Percentiles rank a stretch among this genome's conserved stretches.
These are phyloP conservation scores for Polymixis flavicincta DNA, from an alignment of 2,888 invertebrate species.

Conservation along the genomic window DNA sequence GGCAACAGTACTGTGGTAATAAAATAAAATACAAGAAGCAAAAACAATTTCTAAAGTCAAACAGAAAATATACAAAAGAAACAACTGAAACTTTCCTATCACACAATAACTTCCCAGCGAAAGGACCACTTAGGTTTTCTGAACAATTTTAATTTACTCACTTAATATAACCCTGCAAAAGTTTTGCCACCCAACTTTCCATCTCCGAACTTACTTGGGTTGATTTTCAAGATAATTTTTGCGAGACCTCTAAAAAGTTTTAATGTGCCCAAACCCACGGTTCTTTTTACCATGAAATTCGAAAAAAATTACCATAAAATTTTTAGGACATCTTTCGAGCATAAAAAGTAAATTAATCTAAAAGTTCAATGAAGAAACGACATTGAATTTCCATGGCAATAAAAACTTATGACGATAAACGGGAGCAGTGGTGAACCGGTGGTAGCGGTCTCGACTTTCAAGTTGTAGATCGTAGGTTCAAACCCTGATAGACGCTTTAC, in stretches of 20 bases:
- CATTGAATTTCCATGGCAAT: constrained; percentile 51
- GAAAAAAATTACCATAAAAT: constrained; percentile 62
- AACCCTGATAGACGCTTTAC: too few species aligned
- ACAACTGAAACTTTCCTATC: constrained; percentile 33
- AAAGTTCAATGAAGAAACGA: constrained; percentile 60
- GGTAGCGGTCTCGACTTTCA: too few species aligned
- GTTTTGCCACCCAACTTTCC: constrained; percentile 66
- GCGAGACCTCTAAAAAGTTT: constrained; percentile 78
- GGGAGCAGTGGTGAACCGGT: not conserved
- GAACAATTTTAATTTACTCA: constrained; percentile 75
- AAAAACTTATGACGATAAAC: constrained; percentile 54
- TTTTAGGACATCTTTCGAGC: constrained; percentile 51
- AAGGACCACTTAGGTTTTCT: constrained; percentile 59
- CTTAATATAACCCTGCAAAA: constrained; percentile 72
- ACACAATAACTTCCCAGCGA: constrained; percentile 52
- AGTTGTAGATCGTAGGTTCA: too few species aligned
- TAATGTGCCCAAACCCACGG: constrained; percentile 76
- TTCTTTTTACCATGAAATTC: constrained; percentile 70
- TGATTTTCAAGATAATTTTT: constrained; percentile 80
- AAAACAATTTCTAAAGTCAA: constrained; percentile 25
- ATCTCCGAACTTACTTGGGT: constrained; percentile 72
- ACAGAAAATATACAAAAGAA: constrained; percentile 38
- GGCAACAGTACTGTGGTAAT: not conserved
- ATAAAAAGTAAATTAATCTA: constrained; percentile 65
- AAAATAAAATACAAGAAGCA: constrained; percentile 13